Conservation (phyloP, 2,113 vertebrate species). For the Prolemur simus region DNA sequence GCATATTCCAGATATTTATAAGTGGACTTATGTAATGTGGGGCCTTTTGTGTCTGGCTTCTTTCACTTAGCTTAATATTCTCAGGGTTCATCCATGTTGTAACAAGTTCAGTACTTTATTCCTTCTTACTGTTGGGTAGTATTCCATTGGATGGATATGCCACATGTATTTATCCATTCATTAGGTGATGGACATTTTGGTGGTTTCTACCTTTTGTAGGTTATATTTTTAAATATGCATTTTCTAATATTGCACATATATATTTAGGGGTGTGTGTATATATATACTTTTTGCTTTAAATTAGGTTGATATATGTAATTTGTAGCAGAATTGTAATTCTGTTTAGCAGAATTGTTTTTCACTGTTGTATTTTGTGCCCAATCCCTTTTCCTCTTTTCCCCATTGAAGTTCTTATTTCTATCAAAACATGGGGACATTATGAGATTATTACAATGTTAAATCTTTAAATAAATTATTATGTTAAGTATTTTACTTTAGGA, state of each 20-base stretch:
- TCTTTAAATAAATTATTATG: slow-evolving; percentile 29
- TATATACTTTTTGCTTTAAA: neutral
- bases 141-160: neutral
- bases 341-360: neutral
- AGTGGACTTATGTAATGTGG: neutral
- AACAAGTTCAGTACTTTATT: neutral
- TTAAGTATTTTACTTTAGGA: slow-evolving; percentile 33
- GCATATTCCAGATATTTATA: neutral
- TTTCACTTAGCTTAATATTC: neutral
- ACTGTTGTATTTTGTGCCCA: neutral
- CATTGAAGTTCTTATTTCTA: slow-evolving; percentile 13
- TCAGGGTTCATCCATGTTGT: neutral
- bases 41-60: neutral
- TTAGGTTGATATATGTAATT: slow-evolving; percentile 14
- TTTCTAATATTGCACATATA: neutral
- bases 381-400: neutral
- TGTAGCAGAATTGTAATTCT: neutral
- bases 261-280: neutral
- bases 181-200: neutral
- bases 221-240: slow-evolving; percentile 29
- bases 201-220: neutral
- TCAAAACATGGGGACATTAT: neutral
- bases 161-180: neutral
- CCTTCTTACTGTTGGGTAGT: neutral
- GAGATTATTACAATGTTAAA: slow-evolving; percentile 34